Conservation (phyloP, 2,888 invertebrate genomes). For the Philopedon plagiatum region DNA sequence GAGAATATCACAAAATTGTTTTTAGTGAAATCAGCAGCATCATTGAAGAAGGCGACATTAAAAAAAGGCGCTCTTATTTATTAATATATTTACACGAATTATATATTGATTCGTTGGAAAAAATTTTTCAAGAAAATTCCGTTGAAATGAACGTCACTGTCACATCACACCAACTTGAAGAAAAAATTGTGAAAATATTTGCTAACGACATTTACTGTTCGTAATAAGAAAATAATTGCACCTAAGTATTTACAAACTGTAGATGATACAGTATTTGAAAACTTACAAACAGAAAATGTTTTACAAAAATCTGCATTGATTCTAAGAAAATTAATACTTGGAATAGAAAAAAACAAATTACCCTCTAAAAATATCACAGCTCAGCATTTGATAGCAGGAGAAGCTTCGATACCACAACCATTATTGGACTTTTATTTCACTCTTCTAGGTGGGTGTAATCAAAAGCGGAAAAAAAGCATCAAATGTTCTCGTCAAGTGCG, state of each 20-base stretch:
- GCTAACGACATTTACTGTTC: conserved; percentile 50
- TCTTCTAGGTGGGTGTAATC: no score
- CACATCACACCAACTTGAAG: conserved; percentile 54
- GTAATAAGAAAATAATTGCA: conserved; percentile 56
- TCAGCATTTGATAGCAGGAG: conserved; percentile 49
- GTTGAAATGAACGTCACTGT: conserved; percentile 50
- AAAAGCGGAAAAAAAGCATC: no score
- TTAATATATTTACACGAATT: conserved; percentile 54
- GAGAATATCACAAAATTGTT: no score
- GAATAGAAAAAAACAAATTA: conserved; percentile 51
- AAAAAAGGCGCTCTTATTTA: conserved; percentile 57
- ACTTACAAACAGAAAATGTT: conserved; percentile 54
- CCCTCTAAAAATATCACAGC: conserved; percentile 51
- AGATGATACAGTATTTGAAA: no score
- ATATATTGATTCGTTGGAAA: conserved; percentile 47
- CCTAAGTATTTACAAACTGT: conserved; percentile 51
- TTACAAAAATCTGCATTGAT: conserved; percentile 53
- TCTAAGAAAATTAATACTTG: conserved; percentile 52
- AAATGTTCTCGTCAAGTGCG: no score
- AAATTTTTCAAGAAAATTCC: conserved; percentile 48
- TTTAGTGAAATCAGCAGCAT: no score
- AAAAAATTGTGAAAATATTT: conserved; percentile 53
- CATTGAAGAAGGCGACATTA: conserved; percentile 56
- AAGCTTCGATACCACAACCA: not conserved
- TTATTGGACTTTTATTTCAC: no score